Conservation (phyloP, 2,113 vertebrate genomes). For the Xyrauchen texanus region DNA sequence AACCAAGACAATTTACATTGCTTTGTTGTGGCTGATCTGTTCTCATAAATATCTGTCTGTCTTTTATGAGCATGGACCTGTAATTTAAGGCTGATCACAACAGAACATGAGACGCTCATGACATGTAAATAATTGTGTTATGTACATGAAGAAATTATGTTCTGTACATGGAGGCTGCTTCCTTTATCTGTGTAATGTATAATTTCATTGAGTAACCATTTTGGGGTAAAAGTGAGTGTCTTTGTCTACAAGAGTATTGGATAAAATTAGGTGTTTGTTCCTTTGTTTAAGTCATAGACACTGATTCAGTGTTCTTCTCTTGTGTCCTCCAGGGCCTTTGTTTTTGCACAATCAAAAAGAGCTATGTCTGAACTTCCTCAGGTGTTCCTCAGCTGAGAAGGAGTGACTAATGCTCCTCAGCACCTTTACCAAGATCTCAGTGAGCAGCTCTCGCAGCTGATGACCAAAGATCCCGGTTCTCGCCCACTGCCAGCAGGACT, state of each 20-base stretch:
- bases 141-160: too few relatives aligned
- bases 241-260: too few relatives aligned
- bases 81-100: too few relatives aligned
- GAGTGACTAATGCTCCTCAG: constrained; percentile 84
- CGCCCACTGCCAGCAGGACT: constrained; percentile 59
- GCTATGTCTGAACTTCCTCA: constrained; percentile 67
- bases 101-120: too few relatives aligned
- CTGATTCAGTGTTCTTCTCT: neutral
- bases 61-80: neutral
- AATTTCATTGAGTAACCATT: too few relatives aligned
- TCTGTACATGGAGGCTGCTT: too few relatives aligned
- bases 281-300: neutral
- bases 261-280: too few relatives aligned
- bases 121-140: too few relatives aligned
- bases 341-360: constrained; percentile 66
- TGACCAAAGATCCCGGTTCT: constrained; percentile 68
- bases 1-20: constrained; percentile 4
- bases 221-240: too few relatives aligned
- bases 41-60: neutral
- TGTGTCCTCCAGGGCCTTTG: constrained; percentile 43
- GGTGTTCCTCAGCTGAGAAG: constrained; percentile 70
- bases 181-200: too few relatives aligned
- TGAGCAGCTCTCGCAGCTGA: constrained; percentile 70
- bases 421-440: constrained; percentile 70
- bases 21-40: constrained; percentile 15